Evolutionary conservation across 2,888 invertebrate genomes (phyloP).

Genomic region (Trichopoda pennipes): DNA sequence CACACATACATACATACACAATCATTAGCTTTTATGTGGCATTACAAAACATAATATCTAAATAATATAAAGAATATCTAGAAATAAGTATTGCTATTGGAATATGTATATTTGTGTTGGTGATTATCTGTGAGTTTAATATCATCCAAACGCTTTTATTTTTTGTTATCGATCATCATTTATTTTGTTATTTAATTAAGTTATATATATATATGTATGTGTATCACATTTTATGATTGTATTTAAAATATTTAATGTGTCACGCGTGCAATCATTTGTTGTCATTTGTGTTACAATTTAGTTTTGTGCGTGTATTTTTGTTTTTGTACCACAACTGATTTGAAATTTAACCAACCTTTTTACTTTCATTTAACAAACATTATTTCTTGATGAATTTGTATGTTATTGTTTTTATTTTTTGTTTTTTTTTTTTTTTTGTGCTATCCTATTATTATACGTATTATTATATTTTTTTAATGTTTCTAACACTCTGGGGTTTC

Average conservation of each 20-base stretch:
- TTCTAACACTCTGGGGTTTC: slow-evolving; percentile 54
- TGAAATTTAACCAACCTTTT: slow-evolving; percentile 25
- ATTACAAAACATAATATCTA: background rate
- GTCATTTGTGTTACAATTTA: slow-evolving; percentile 24
- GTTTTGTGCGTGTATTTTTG: background rate
- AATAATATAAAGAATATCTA: background rate
- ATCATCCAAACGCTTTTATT: slow-evolving; percentile 48
- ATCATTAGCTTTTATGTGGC: background rate
- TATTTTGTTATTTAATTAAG: background rate
- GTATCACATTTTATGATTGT: background rate
- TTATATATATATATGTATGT: too few species aligned
- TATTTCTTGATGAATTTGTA: slow-evolving; percentile 55
- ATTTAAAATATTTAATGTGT: slow-evolving; percentile 43
- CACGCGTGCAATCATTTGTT: slow-evolving; percentile 58
- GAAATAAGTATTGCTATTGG: background rate
- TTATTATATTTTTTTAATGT: slow-evolving; percentile 2
- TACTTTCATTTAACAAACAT: slow-evolving; percentile 47
- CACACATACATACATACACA: background rate
- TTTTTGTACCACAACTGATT: background rate
- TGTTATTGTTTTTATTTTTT: slow-evolving; percentile 39
- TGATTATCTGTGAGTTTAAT: slow-evolving; percentile 62
- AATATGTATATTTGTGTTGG: background rate
- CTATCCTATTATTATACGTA: background rate
- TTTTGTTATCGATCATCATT: slow-evolving; percentile 12
- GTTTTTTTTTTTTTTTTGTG: slow-evolving; percentile 1